phyloP scores from a whole-genome alignment of 2,797 vertebrate genomes.

The Brachymystax lenok region DNA sequence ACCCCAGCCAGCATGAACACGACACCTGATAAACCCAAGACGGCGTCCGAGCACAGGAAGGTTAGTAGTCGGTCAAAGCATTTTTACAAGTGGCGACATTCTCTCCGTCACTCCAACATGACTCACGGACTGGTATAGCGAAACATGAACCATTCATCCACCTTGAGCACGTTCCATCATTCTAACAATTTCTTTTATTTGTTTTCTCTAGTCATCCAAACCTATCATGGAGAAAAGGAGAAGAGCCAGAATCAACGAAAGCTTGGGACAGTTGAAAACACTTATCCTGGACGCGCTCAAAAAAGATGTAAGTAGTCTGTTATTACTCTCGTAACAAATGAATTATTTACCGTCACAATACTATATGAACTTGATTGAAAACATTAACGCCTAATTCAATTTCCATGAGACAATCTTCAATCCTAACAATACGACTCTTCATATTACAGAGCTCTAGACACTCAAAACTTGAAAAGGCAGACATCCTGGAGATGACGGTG shows the following conservation, averaged over 20 bases:
- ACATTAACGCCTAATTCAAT: background rate
- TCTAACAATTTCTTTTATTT: constrained; percentile 43
- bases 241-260: constrained; percentile 90
- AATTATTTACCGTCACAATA: constrained; percentile 4
- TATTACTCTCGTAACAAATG: constrained; percentile 24
- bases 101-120: background rate
- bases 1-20: constrained; percentile 91
- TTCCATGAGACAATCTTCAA: background rate
- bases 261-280: constrained; percentile 89
- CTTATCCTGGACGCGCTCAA: constrained; percentile 93
- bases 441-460: constrained; percentile 91
- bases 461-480: constrained; percentile 97
- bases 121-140: constrained; percentile 48
- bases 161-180: constrained; percentile 12
- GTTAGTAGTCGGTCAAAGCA: constrained; percentile 63
- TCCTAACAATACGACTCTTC: constrained; percentile 43
- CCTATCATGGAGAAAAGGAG: constrained; percentile 93
- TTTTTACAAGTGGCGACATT: background rate
- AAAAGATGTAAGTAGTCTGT: constrained; percentile 87
- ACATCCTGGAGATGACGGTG: constrained; percentile 99
- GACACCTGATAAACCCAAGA: constrained; percentile 95
- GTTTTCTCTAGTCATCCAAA: constrained; percentile 84
- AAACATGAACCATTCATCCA: constrained; percentile 26
- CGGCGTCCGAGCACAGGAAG: constrained; percentile 95
- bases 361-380: background rate